A percentile compares a stretch with the other conserved stretches of the same genome.
phyloP scores from a whole-genome alignment of 2,888 invertebrate species.

The Prosapia bicincta region DNA sequence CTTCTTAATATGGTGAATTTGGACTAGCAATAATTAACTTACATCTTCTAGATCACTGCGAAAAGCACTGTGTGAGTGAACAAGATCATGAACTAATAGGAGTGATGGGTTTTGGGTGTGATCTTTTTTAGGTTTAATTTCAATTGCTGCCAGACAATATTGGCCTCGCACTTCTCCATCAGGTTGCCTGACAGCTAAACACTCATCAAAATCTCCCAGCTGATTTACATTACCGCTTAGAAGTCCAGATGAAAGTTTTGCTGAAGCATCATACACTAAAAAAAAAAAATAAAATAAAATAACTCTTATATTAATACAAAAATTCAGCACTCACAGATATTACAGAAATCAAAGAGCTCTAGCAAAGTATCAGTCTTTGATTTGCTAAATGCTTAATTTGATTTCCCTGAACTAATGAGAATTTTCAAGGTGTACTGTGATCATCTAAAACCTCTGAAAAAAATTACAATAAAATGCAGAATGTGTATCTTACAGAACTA shows the following conservation, averaged over 20 bases:
- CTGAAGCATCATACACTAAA: conserved; percentile 68
- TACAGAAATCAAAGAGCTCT: too few species aligned
- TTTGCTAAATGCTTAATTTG: too few species aligned
- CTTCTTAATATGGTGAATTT: neutral
- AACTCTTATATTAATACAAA: too few species aligned
- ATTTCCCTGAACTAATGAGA: too few species aligned
- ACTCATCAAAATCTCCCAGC: conserved; percentile 67
- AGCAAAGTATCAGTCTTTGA: too few species aligned
- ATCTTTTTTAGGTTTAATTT: conserved; percentile 49
- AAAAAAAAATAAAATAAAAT: too few species aligned
- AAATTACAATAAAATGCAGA: too few species aligned
- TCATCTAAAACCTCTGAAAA: too few species aligned
- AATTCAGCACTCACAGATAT: too few species aligned
- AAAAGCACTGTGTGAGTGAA: conserved; percentile 61
- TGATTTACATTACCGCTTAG: conserved; percentile 67
- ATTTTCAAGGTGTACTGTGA: too few species aligned
- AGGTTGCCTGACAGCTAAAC: conserved; percentile 46
- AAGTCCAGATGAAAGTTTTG: conserved; percentile 64
- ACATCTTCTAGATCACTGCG: conserved; percentile 63
- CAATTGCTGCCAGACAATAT: conserved; percentile 63
- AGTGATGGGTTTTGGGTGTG: conserved; percentile 45
- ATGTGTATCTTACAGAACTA: too few species aligned
- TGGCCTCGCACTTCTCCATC: conserved; percentile 53
- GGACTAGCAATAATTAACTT: conserved; percentile 48
- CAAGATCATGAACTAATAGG: conserved; percentile 51